phyloP scores from a whole-genome alignment of 2,113 vertebrate species.

The Hippocampus mohnikei region DNA sequence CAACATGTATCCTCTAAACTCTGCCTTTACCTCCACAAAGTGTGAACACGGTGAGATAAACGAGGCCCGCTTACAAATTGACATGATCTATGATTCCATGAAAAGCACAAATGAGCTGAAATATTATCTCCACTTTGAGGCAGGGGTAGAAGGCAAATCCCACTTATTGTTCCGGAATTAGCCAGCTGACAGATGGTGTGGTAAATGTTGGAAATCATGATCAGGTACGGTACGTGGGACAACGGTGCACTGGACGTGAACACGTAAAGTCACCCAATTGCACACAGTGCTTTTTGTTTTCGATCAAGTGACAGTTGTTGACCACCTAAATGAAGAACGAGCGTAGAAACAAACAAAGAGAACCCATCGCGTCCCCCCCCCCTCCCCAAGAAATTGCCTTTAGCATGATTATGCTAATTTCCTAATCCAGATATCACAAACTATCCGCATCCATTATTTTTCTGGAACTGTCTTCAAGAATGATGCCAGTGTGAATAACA shows the following conservation, averaged over 20 bases:
- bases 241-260: constrained; percentile 14
- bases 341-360: neutral
- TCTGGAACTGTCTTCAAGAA: constrained; percentile 14
- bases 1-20: neutral
- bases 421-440: constrained; percentile 13
- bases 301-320: neutral
- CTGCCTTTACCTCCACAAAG: neutral
- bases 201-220: constrained; percentile 17
- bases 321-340: constrained; percentile 6
- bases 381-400: neutral
- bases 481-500: constrained; percentile 1
- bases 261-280: neutral
- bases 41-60: neutral
- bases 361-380: neutral
- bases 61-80: neutral
- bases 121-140: neutral
- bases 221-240: neutral
- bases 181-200: constrained; percentile 28
- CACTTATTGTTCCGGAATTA: constrained; percentile 13
- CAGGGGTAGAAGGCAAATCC: neutral
- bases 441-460: constrained; percentile 19
- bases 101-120: constrained; percentile 11
- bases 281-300: neutral
- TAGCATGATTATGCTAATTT: constrained; percentile 8
- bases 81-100: neutral